Percentiles rank a stretch among this genome's conserved stretches.
These are phyloP conservation scores for Esperia sulphurella DNA, from an alignment of 2,888 invertebrate species.

Conservation along the genomic window DNA sequence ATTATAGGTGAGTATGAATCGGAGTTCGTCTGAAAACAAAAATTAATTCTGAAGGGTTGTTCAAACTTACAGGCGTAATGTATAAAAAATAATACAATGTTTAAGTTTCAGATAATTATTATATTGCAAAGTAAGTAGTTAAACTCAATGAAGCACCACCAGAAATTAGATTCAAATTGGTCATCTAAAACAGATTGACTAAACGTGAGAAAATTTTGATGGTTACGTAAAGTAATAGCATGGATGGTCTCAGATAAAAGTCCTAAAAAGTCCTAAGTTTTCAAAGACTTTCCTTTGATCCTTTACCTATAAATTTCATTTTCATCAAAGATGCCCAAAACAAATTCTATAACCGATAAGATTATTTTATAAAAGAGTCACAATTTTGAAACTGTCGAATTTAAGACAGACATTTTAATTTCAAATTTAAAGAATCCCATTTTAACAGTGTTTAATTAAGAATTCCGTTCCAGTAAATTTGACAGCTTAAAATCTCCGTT, in stretches of 20 bases:
- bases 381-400: background rate
- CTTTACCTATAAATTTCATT: too few species aligned
- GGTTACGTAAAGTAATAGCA: too few species aligned
- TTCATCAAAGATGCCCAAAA: too few species aligned
- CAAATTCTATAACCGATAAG: background rate
- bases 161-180: too few species aligned
- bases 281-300: too few species aligned
- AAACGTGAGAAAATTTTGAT: too few species aligned
- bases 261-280: too few species aligned
- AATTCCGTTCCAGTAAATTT: background rate
- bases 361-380: background rate
- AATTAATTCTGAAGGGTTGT: too few species aligned
- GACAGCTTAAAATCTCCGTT: conserved; percentile 1
- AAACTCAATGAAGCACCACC: too few species aligned
- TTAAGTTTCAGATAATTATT: background rate
- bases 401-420: background rate
- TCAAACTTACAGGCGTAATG: too few species aligned
- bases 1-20: conserved; percentile 1
- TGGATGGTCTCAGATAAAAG: too few species aligned
- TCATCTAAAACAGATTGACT: too few species aligned
- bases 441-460: background rate
- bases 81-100: background rate
- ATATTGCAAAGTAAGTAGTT: background rate
- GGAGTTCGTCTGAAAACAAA: background rate
- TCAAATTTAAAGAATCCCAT: background rate